Base-by-base conservation (phyloP, 2,888 invertebrate genomes). In the Acrocyrtus sp. region DNA sequence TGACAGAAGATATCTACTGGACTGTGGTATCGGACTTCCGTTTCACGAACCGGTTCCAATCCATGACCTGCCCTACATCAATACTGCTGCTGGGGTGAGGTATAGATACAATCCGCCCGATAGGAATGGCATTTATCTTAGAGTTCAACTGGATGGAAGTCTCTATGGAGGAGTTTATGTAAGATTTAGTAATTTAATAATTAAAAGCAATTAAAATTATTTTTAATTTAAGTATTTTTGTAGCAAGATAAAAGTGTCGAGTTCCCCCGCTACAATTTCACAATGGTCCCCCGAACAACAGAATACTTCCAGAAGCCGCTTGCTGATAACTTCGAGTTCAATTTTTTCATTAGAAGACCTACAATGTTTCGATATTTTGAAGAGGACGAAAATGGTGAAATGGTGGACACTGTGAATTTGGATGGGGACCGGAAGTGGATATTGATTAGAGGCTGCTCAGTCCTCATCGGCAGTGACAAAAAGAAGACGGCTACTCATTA, bases 11-110 rank as follows among this genome's bases (percentile, higher is more conserved):
- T 79, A 79, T 34, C 10, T 77, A 3, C n/a, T 77, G 19, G 79
- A 79, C 27, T 27, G 67, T 6, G 79, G 77, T 6, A 74, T 74
- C 22, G 74, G 51, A 0, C 50, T 77, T 5, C 77, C 77, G 12
- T 50, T 77, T 41, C 41, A 47, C 17, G 77, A 63, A 22, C 77
- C 79, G 1, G 45, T 79, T n/a, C 65, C 63, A 21, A 43, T 79
- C 17, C 60, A 73, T 29, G 24, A 53, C 2, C 51, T 77, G 2
- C 79, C 79, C 1, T 72, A 60, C 22, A 48, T 43, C n/a, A 61
- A 67, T 29, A 24, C 39, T 19, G 74, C 74, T 2, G 77, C 34
- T 26, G 72, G 67, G 6, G 57, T 68, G 34, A 67, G 72, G 5
- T 75, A 72, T 17, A 43, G 39, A 19, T 75, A 75, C 21, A 61